Evolutionary conservation across 2,888 invertebrate genomes (phyloP).

Genomic region (Oligia latruncula): DNA sequence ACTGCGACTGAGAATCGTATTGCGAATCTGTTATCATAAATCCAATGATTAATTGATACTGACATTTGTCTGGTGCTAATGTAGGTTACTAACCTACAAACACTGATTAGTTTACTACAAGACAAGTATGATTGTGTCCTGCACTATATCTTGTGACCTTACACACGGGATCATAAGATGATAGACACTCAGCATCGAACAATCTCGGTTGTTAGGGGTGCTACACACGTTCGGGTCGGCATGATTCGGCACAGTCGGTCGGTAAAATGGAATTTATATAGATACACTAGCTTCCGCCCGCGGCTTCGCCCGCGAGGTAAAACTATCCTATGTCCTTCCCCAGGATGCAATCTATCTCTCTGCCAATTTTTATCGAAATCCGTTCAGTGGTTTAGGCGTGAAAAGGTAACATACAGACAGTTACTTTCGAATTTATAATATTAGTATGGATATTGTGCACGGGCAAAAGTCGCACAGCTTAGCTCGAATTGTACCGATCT

Average conservation of each 20-base stretch:
- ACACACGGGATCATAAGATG: not conserved
- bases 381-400: too few relatives aligned
- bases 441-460: too few relatives aligned
- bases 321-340: too few relatives aligned
- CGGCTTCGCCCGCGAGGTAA: too few relatives aligned
- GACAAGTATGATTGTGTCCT: not conserved
- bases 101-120: slow-evolving; percentile 15
- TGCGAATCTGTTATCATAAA: not conserved
- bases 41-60: not conserved
- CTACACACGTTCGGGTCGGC: not conserved
- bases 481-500: not conserved
- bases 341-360: too few relatives aligned
- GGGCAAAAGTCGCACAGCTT: not conserved
- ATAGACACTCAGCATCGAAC: not conserved
- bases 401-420: too few relatives aligned
- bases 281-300: too few relatives aligned
- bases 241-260: too few relatives aligned
- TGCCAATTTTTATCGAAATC: too few relatives aligned
- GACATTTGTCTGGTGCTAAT: not conserved
- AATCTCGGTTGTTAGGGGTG: slow-evolving; percentile 9
- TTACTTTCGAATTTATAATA: too few relatives aligned
- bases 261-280: too few relatives aligned
- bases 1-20: not conserved
- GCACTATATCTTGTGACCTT: slow-evolving; percentile 3
- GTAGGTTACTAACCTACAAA: slow-evolving; percentile 15